phyloP scores from a whole-genome alignment of 2,888 invertebrate species.

The Malacosoma neustria region DNA sequence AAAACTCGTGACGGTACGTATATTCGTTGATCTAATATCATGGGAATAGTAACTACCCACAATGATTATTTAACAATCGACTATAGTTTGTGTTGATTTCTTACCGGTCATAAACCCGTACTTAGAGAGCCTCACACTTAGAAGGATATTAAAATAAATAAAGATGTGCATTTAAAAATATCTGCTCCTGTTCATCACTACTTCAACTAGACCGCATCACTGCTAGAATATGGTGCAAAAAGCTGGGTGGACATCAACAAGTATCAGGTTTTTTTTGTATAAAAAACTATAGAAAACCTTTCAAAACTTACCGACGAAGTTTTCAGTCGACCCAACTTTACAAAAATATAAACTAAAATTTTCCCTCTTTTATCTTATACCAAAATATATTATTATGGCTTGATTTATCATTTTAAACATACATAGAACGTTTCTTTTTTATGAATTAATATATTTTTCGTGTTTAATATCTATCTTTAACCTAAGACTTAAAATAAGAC shows the following conservation, averaged over 20 bases:
- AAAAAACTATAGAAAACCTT: slow-evolving; percentile 11
- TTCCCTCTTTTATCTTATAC: slow-evolving; percentile 62
- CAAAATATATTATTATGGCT: slow-evolving; percentile 75
- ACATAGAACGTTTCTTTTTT: slow-evolving; percentile 29
- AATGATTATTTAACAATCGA: too few species aligned
- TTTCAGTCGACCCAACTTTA: slow-evolving; percentile 38
- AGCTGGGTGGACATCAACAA: slow-evolving; percentile 33
- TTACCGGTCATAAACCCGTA: too few species aligned
- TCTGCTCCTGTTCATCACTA: background rate
- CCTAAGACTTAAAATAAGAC: slow-evolving; percentile 61
- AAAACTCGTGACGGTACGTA: too few species aligned
- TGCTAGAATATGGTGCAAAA: slow-evolving; percentile 3
- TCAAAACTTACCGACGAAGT: slow-evolving; percentile 21
- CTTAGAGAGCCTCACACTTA: too few species aligned
- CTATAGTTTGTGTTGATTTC: too few species aligned
- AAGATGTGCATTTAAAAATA: background rate
- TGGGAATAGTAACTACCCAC: too few species aligned
- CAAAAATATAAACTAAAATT: slow-evolving; percentile 39
- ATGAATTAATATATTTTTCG: slow-evolving; percentile 57
- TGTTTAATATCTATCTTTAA: slow-evolving; percentile 53
- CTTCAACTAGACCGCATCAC: background rate
- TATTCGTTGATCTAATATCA: too few species aligned
- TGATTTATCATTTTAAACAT: slow-evolving; percentile 64
- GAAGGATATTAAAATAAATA: too few species aligned
- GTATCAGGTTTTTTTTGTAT: too few species aligned